These are phyloP conservation scores for Caretta caretta DNA, from an alignment of 2,113 vertebrate genomes.

Conservation along the genomic window DNA sequence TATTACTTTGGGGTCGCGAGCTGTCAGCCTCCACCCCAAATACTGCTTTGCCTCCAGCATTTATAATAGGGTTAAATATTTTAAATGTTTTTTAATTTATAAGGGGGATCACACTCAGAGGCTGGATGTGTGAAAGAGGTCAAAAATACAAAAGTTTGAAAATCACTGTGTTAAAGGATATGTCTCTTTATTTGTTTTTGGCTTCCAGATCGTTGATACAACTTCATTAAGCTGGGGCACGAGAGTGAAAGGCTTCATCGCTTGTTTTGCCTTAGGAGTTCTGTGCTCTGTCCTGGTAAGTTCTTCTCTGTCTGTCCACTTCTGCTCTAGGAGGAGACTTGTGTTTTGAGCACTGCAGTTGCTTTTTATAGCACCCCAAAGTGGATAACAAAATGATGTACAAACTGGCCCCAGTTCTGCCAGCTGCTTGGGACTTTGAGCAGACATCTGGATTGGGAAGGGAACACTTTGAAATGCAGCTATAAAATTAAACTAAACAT, in stretches of 20 bases:
- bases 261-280: constrained; percentile 78
- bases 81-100: too few relatives aligned
- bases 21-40: too few relatives aligned
- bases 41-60: too few relatives aligned
- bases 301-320: not conserved
- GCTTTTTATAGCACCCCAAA: not conserved
- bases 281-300: constrained; percentile 83
- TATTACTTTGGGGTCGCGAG: too few relatives aligned
- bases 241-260: constrained; percentile 80
- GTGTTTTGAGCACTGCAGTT: not conserved
- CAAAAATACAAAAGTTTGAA: too few relatives aligned
- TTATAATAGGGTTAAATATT: too few relatives aligned
- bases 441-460: not conserved
- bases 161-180: fast-evolving
- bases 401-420: not conserved
- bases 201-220: constrained; percentile 72
- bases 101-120: too few relatives aligned
- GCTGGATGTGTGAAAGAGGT: too few relatives aligned
- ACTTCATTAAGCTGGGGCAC: constrained; percentile 77
- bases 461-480: not conserved
- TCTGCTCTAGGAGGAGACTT: not conserved
- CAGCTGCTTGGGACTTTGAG: not conserved
- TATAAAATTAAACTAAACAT: not conserved
- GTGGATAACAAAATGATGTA: not conserved
- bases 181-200: not conserved